These are phyloP conservation scores for Heteromurus nitidus DNA, from an alignment of 2,888 invertebrate genomes.

Conservation along the genomic window DNA sequence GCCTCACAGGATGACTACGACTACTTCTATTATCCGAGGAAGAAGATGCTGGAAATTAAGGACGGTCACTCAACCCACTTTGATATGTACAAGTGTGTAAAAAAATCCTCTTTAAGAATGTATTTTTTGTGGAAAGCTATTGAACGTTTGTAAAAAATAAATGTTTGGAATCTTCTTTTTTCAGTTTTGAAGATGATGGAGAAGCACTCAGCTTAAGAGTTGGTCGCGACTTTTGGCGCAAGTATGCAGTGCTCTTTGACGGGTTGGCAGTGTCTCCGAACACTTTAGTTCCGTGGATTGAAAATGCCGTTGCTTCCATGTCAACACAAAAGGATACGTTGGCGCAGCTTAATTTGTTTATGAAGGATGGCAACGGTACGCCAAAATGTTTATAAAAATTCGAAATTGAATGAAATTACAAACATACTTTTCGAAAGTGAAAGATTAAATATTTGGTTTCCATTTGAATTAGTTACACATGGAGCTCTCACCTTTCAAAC, in stretches of 20 bases:
- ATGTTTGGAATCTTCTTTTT: too few relatives aligned
- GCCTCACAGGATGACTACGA: constrained; percentile 36
- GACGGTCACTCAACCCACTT: constrained; percentile 63
- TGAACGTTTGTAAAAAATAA: too few relatives aligned
- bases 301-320: constrained; percentile 44
- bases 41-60: constrained; percentile 66
- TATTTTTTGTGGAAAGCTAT: too few relatives aligned
- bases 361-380: constrained; percentile 73
- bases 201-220: constrained; percentile 71
- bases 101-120: constrained; percentile 1
- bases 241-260: constrained; percentile 70
- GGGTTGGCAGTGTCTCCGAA: constrained; percentile 67
- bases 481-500: constrained; percentile 64
- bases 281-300: constrained; percentile 66
- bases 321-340: constrained; percentile 43
- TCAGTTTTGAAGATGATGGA: constrained; percentile 69
- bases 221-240: constrained; percentile 71
- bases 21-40: constrained; percentile 71
- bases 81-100: constrained; percentile 68
- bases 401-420: too few relatives aligned
- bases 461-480: constrained; percentile 67
- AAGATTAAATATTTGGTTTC: too few relatives aligned
- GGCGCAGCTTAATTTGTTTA: constrained; percentile 67
- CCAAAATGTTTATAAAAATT: too few relatives aligned
- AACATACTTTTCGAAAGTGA: too few relatives aligned